Conservation (phyloP, 2,888 invertebrate genomes). For the Brachynemurus nebulosus region DNA sequence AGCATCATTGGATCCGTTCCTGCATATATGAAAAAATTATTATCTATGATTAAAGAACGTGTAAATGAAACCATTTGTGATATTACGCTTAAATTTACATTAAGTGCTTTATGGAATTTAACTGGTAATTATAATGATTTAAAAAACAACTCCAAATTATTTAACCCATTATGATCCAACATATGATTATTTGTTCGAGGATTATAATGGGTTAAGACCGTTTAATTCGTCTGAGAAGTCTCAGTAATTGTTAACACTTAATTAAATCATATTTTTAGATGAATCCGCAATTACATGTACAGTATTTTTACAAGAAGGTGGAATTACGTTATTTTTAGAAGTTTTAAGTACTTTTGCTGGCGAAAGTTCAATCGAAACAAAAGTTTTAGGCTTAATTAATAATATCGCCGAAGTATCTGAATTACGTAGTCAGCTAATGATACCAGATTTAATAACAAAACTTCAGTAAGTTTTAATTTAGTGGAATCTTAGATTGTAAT, state of each 20-base stretch:
- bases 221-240: too few relatives aligned
- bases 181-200: too few relatives aligned
- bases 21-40: constrained; percentile 51
- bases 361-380: constrained; percentile 56
- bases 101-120: constrained; percentile 65
- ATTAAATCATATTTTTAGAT: constrained; percentile 30
- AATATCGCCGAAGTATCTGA: constrained; percentile 59
- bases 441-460: constrained; percentile 38
- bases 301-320: constrained; percentile 52
- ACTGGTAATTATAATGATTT: constrained; percentile 36
- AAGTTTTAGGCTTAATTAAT: constrained; percentile 57
- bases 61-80: constrained; percentile 37
- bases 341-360: constrained; percentile 47
- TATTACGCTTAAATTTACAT: constrained; percentile 60
- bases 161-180: background rate
- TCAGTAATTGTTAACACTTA: constrained; percentile 5
- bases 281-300: constrained; percentile 57
- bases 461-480: constrained; percentile 31
- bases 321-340: constrained; percentile 48
- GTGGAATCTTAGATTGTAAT: background rate
- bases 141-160: background rate
- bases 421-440: constrained; percentile 38
- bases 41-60: constrained; percentile 46
- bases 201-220: too few relatives aligned
- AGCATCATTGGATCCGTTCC: constrained; percentile 49